Conservation (phyloP, 2,888 invertebrate genomes). For the Lochmaea capreae region DNA sequence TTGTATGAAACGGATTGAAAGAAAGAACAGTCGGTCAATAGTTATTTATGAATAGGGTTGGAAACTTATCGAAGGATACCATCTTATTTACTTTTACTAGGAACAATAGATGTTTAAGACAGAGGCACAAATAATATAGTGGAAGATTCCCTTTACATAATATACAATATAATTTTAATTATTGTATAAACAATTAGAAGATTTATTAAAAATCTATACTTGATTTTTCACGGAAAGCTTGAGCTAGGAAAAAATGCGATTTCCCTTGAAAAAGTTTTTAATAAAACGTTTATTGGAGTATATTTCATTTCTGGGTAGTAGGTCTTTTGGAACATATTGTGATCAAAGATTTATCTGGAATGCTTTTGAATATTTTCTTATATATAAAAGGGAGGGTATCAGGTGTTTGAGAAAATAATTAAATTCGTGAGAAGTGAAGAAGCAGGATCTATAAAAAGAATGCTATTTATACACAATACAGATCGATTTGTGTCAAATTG, state of each 20-base stretch:
- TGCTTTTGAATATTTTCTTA: slow-evolving; percentile 34
- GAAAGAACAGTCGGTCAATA: slow-evolving; percentile 33
- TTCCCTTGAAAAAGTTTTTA: slow-evolving; percentile 25
- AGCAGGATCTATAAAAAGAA: slow-evolving; percentile 19
- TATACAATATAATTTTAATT: no score
- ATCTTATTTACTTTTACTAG: slow-evolving; percentile 14
- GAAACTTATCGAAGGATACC: slow-evolving; percentile 19
- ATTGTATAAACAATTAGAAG: no score
- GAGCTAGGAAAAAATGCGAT: slow-evolving; percentile 7
- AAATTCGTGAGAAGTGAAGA: slow-evolving; percentile 18
- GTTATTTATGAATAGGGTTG: slow-evolving; percentile 28
- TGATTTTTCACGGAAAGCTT: not conserved
- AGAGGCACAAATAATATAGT: no score
- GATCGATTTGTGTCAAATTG: not conserved
- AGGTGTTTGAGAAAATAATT: slow-evolving; percentile 33
- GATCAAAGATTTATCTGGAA: slow-evolving; percentile 36
- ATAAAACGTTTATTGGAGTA: slow-evolving; percentile 34
- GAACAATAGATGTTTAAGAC: not conserved
- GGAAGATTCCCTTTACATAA: no score
- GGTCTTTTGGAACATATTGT: slow-evolving; percentile 33
- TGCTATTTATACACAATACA: slow-evolving; percentile 19
- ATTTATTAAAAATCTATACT: not conserved
- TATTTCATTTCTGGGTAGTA: slow-evolving; percentile 30
- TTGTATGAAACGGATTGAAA: slow-evolving; percentile 26
- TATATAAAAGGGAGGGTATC: slow-evolving; percentile 14